These are phyloP conservation scores for Sander vitreus DNA, from an alignment of 2,113 vertebrate species.

Conservation along the genomic window DNA sequence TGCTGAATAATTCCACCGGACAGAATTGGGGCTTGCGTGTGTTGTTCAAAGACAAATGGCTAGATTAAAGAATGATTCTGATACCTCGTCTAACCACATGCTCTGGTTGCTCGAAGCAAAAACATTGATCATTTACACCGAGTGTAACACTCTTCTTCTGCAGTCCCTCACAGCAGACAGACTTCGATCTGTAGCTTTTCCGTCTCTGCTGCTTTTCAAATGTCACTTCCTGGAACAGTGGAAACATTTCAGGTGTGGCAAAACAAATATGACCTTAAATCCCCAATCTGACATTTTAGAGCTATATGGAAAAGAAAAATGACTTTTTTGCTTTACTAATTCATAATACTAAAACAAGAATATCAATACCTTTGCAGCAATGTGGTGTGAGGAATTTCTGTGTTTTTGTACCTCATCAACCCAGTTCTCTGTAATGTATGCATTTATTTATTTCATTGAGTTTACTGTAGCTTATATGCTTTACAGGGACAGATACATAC, in stretches of 20 bases:
- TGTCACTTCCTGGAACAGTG: constrained; percentile 43
- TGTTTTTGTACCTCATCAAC: background rate
- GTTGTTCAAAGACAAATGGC: constrained; percentile 28
- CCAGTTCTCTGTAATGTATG: background rate
- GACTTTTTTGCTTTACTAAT: background rate
- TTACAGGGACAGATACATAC: background rate
- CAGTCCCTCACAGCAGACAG: constrained; percentile 14
- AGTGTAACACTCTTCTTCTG: background rate
- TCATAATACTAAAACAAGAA: background rate
- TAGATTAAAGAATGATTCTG: constrained; percentile 37
- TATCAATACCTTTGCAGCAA: background rate
- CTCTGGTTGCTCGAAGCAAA: background rate
- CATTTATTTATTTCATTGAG: no score
- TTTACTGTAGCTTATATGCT: no score
- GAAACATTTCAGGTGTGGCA: constrained; percentile 6
- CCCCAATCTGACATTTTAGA: constrained; percentile 29
- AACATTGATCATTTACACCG: constrained; percentile 40
- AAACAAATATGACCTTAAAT: constrained; percentile 35
- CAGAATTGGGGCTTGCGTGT: constrained; percentile 34
- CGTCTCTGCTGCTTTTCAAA: constrained; percentile 42
- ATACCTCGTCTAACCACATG: background rate
- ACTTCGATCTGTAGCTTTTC: constrained; percentile 26
- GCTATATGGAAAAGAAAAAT: background rate
- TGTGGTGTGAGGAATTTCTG: background rate
- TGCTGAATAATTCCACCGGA: constrained; percentile 34